Evolutionary conservation across 2,888 invertebrate species (phyloP), one percentile per base, ranked within the genome.

Genomic region (Onthophagus sagittarius): DNA sequence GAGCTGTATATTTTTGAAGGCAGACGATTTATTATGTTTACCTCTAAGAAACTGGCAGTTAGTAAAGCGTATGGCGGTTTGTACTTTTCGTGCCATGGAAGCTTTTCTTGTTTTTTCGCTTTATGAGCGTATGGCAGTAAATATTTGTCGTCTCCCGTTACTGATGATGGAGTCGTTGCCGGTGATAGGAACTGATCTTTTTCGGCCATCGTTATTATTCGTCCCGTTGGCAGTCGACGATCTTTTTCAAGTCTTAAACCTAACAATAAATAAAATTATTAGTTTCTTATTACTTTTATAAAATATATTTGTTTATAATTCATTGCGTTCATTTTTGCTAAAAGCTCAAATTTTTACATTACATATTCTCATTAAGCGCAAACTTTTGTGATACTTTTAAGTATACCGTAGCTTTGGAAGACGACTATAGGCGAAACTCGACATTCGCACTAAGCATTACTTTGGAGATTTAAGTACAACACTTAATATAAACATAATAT

Each of bases 21-120:
- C 39, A 15, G 13, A 53, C 39, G 74, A 72, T 75, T 23, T 23
- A 23, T 23, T 23, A 23, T 23, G 23, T 23, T 23, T 70, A 76
- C 75, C 71, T 76, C 71, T 73, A 84, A 74, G 72, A 83, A 69
- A 77, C 84, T 84, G 53, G 81, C 80, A 64, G 76, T 76, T 64
- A 83, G 65, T 70, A 84, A 81, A 62, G 82, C 82, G 72, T 81
- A 79, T 4, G 85, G 85, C 7, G 82, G 77, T 73, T 81, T 80
- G 69, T 79, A 76, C 63, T 79, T 77, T 15, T 74, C 74, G 63
- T 78, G 75, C 76, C 78, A 77, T 63, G 77, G 76, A n/a, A 23
- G 70, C 73, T 70, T 77, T 72, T 72, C 75, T 63, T 74, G 76
- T 72, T 75, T 77, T 32, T 67, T 23, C 63, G 74, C 72, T 73